Base-by-base conservation (phyloP, 2,888 invertebrate species). In the Pollenia griseotomentosa region DNA sequence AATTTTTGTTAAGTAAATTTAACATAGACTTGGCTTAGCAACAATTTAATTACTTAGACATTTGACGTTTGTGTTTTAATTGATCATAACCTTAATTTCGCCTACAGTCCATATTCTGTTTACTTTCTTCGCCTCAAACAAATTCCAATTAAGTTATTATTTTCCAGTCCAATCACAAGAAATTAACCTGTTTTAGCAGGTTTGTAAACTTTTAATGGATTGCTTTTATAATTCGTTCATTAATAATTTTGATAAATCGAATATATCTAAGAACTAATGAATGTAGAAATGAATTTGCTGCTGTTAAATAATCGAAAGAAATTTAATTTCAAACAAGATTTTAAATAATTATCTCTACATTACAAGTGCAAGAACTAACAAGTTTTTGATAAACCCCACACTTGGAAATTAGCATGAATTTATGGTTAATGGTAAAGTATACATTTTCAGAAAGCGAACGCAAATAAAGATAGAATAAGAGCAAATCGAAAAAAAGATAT, bases 321-420 rank as follows among this genome's bases (percentile, higher is more conserved):
- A 16, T 75, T 82, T 51, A 68, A 68, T 53, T 68, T 33, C 40
- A 59, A n/a, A 8, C 10, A n/a, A 9, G n/a, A 51, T 8, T 65
- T 55, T 11, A 55, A 48, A 40, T 46, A 16, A 51, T 23, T n/a
- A 51, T 48, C 10, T 46, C 53, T n/a, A 16, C 0, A 70, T 63
- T 68, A n/a, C 12, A 53, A 33, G 11, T 33, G 40, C 12, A 68
- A 73, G 44, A 71, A 71, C 19, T 7, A 55, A 71, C 78, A 19
- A 42, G 40, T 68, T 73, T 44, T 19, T 42, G 63, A 61, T 61
- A 44, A 80, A 78, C 19, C 77, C 85, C 77, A 82, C 77, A 53
- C 57, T 11, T 40, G 3, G 33, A 51, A 79, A 75, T 79, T 74
- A 63, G 57, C 68, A 86, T 83, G 53, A 63, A 40, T 40, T 74